A percentile compares a stretch with the other conserved stretches of the same genome.
Evolutionary conservation across 1,140 invertebrate genomes (phyloP).

Genomic region (Bombus fervidus): DNA sequence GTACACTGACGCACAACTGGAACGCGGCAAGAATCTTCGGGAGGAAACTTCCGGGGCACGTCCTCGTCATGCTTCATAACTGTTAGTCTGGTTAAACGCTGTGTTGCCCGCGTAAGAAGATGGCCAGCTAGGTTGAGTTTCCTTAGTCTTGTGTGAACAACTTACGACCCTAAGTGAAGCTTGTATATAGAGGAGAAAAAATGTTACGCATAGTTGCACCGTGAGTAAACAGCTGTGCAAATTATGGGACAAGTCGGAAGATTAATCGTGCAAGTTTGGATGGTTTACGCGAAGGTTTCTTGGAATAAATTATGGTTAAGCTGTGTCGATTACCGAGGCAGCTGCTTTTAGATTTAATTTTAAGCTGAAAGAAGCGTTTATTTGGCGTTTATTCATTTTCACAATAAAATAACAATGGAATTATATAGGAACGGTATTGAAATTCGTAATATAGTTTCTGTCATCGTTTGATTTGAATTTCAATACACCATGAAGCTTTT

Average conservation of each 20-base stretch:
- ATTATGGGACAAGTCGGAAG: neutral
- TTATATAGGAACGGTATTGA: too few relatives aligned
- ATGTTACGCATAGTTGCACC: neutral
- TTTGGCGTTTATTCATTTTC: too few relatives aligned
- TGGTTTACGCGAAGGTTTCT: neutral
- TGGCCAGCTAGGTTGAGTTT: neutral
- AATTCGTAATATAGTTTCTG: too few relatives aligned
- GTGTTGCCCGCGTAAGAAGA: neutral
- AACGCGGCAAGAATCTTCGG: conserved; percentile 23
- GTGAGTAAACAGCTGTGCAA: neutral
- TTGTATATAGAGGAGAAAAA: neutral
- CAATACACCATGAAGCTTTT: neutral
- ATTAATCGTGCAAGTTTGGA: conserved; percentile 21
- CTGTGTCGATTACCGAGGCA: too few relatives aligned
- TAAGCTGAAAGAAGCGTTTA: too few relatives aligned
- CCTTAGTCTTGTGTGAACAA: neutral
- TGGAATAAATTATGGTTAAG: too few relatives aligned
- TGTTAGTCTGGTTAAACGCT: conserved; percentile 53
- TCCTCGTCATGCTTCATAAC: conserved; percentile 42
- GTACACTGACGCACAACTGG: conserved; percentile 35
- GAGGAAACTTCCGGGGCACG: conserved; percentile 51
- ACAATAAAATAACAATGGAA: too few relatives aligned
- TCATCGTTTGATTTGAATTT: neutral
- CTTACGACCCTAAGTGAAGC: neutral
- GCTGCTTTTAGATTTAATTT: too few relatives aligned